Percentiles rank a stretch among this genome's conserved stretches.
Evolutionary conservation across 1,140 invertebrate genomes (phyloP).

Genomic region (Drosophila littoralis): DNA sequence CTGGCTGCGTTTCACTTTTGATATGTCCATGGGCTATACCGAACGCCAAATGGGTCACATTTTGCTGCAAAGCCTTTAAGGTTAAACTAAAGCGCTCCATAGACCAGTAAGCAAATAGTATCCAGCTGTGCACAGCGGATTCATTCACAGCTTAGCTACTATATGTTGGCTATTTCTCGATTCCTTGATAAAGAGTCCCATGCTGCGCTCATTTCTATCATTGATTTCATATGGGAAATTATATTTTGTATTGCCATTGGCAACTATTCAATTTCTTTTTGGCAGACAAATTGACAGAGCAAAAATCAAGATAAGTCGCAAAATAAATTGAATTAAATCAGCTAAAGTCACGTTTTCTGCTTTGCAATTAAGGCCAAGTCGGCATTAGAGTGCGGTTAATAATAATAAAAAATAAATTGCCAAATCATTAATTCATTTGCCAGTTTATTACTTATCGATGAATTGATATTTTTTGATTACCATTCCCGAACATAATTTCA

Average conservation of each 20-base stretch:
- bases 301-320: slow-evolving; percentile 41
- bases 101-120: slow-evolving; percentile 50
- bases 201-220: slow-evolving; percentile 22
- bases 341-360: slow-evolving; percentile 61
- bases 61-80: slow-evolving; percentile 36
- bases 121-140: slow-evolving; percentile 33
- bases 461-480: slow-evolving; percentile 32
- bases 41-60: slow-evolving; percentile 50
- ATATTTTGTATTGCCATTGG: slow-evolving; percentile 5
- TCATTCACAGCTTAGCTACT: slow-evolving; percentile 5
- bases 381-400: slow-evolving; percentile 39
- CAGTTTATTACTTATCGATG: slow-evolving; percentile 48
- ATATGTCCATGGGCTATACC: slow-evolving; percentile 44
- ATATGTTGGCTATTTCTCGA: background rate
- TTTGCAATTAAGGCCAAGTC: slow-evolving; percentile 48
- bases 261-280: slow-evolving; percentile 28
- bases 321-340: slow-evolving; percentile 64
- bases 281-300: slow-evolving; percentile 17
- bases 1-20: slow-evolving; percentile 68
- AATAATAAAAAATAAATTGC: slow-evolving; percentile 52
- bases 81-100: slow-evolving; percentile 14
- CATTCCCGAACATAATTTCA: slow-evolving; percentile 30
- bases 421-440: slow-evolving; percentile 57
- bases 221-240: slow-evolving; percentile 24
- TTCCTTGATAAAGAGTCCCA: background rate